phyloP scores from a whole-genome alignment of 2,797 vertebrate genomes.

The Amblyopsis hoosieri region DNA sequence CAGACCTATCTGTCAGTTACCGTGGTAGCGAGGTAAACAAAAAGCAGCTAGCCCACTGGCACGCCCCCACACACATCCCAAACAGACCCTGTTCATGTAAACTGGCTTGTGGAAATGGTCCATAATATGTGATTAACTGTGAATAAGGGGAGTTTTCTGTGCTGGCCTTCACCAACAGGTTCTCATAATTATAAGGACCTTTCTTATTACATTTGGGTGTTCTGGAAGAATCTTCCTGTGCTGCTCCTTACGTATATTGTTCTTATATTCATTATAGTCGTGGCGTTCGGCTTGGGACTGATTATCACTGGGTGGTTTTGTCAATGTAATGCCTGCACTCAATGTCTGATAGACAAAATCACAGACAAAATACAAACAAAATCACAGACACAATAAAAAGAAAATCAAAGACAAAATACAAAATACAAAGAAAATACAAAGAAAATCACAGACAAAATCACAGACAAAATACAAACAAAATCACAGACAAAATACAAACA shows the following conservation, averaged over 20 bases:
- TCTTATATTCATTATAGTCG: constrained; percentile 2
- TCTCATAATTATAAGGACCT: constrained; percentile 43
- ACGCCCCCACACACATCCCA: too few relatives aligned
- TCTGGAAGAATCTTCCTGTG: constrained; percentile 17
- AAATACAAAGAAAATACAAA: too few relatives aligned
- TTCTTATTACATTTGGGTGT: constrained; percentile 37
- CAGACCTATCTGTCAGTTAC: too few relatives aligned
- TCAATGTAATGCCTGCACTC: constrained; percentile 22
- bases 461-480: background rate
- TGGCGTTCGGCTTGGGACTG: constrained; percentile 31
- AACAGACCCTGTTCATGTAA: too few relatives aligned
- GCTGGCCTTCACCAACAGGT: constrained; percentile 31
- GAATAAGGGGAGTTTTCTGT: constrained; percentile 56
- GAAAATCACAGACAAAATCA: background rate
- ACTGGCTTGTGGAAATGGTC: constrained; percentile 38
- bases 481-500: too few relatives aligned
- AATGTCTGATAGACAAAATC: background rate
- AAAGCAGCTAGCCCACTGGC: too few relatives aligned
- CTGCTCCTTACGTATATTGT: background rate
- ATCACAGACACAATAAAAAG: too few relatives aligned
- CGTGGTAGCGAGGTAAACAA: too few relatives aligned
- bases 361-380: background rate
- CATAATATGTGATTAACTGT: constrained; percentile 47
- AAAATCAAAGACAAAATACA: too few relatives aligned
- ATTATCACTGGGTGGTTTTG: constrained; percentile 48